Conservation (phyloP, 2,113 vertebrate species). For the Melanerpes aurifrons region DNA sequence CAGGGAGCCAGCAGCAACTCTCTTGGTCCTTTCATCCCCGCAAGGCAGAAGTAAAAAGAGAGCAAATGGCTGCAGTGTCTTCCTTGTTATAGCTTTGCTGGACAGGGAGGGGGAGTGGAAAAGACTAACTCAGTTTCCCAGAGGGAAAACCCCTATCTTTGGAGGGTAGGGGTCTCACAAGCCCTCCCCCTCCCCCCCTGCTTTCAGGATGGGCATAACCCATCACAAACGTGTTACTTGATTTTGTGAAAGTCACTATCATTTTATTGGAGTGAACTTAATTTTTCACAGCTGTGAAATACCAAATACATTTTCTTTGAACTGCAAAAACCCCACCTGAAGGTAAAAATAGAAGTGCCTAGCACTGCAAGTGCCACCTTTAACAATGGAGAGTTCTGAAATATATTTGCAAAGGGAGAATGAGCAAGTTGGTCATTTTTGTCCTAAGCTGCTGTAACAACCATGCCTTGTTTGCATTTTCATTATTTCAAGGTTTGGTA, state of each 20-base stretch:
- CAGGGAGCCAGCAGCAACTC: no score
- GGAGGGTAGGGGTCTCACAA: no score
- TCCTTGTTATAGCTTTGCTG: no score
- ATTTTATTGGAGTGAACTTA: not conserved
- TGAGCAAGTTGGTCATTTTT: not conserved
- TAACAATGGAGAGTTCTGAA: not conserved
- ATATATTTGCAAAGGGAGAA: not conserved
- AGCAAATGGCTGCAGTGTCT: no score
- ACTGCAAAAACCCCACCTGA: not conserved
- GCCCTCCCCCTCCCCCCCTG: no score
- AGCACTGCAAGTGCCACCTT: not conserved
- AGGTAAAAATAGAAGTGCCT: not conserved
- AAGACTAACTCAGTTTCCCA: no score
- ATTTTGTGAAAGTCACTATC: not conserved
- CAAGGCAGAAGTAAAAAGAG: no score
- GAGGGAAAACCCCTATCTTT: no score
- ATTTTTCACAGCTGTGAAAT: not conserved
- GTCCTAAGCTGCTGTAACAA: not conserved
- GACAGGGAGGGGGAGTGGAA: no score
- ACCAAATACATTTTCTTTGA: not conserved
- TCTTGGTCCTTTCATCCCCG: no score
- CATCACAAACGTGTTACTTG: not conserved
- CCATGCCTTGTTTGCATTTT: not conserved
- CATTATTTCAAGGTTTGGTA: not conserved
- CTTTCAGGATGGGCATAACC: no score